A percentile compares a stretch with the other conserved stretches of the same genome.
Conservation (phyloP, 1,140 invertebrate species). For the Papilio glaucus region DNA sequence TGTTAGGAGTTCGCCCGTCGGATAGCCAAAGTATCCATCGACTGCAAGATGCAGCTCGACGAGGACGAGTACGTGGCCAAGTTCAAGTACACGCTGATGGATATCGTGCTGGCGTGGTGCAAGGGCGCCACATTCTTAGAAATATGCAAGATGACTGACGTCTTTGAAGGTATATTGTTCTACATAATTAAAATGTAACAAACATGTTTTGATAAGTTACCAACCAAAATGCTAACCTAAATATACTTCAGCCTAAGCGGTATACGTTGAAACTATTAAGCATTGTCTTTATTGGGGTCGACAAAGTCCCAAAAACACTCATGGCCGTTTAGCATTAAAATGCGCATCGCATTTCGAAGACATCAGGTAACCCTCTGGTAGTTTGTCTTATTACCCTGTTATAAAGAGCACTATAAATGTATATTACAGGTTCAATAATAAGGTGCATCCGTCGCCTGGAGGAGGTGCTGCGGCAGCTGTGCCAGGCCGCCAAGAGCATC, state of each 20-base stretch:
- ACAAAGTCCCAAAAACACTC: too few species aligned
- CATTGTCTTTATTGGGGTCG: too few species aligned
- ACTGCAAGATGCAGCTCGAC: constrained; percentile 95
- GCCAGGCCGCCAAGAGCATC: constrained; percentile 98
- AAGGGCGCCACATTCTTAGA: constrained; percentile 96
- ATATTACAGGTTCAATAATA: constrained; percentile 95
- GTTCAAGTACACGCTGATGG: constrained; percentile 98
- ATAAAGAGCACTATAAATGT: too few species aligned
- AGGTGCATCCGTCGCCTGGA: constrained; percentile 98
- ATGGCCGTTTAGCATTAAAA: too few species aligned
- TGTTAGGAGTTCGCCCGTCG: constrained; percentile 92
- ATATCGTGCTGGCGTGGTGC: constrained; percentile 98
- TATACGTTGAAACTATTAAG: too few species aligned
- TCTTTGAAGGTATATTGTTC: constrained; percentile 94
- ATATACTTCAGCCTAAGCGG: too few species aligned
- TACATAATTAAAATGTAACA: too few species aligned
- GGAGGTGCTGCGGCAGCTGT: constrained; percentile 97
- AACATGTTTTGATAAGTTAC: too few species aligned
- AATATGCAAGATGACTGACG: constrained; percentile 98
- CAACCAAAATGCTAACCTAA: too few species aligned
- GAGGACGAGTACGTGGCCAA: constrained; percentile 96
- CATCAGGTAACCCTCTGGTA: too few species aligned
- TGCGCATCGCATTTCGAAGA: too few species aligned
- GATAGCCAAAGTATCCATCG: constrained; percentile 96
- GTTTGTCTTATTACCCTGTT: too few species aligned